Percentiles rank a stretch among this genome's conserved stretches.
These are phyloP conservation scores for Drosophila maculinotata DNA, from an alignment of 2,888 invertebrate genomes.

Conservation along the genomic window DNA sequence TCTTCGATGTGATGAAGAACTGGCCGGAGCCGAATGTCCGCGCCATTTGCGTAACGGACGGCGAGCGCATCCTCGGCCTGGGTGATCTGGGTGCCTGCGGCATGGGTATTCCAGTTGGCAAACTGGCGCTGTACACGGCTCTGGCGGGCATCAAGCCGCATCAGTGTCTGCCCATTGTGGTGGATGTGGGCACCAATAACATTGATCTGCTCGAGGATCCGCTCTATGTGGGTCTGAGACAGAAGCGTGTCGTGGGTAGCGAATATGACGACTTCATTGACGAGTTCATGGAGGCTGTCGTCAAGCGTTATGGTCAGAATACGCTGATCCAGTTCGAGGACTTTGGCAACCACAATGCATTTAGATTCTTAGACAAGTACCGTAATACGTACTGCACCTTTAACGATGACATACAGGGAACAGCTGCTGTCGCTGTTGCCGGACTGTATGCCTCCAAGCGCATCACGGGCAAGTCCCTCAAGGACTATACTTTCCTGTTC, in stretches of 20 bases:
- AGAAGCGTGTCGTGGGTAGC: slow-evolving; percentile 92
- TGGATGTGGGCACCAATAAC: slow-evolving; percentile 98
- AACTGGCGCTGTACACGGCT: slow-evolving; percentile 97
- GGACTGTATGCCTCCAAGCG: slow-evolving; percentile 88
- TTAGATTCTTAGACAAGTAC: slow-evolving; percentile 95
- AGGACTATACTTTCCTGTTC: slow-evolving; percentile 95
- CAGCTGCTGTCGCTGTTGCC: slow-evolving; percentile 97
- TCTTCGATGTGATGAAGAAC: slow-evolving; percentile 90
- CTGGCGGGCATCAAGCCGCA: slow-evolving; percentile 98
- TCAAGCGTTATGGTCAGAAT: slow-evolving; percentile 94
- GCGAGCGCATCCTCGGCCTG: slow-evolving; percentile 97
- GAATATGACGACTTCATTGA: slow-evolving; percentile 97
- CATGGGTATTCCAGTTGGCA: slow-evolving; percentile 99
- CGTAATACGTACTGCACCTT: slow-evolving; percentile 97
- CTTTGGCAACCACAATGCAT: slow-evolving; percentile 99
- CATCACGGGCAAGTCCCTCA: slow-evolving; percentile 89
- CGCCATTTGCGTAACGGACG: slow-evolving; percentile 97
- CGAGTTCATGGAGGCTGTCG: slow-evolving; percentile 98
- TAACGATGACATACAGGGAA: slow-evolving; percentile 99
- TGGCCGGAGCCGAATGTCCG: slow-evolving; percentile 93
- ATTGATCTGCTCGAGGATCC: slow-evolving; percentile 95
- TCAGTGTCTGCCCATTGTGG: slow-evolving; percentile 95
- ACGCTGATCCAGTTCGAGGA: slow-evolving; percentile 97
- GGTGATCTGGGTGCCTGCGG: slow-evolving; percentile 98
- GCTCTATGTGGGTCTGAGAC: slow-evolving; percentile 96